Conservation (phyloP, 2,113 vertebrate species). For the Cebidichthys violaceus region DNA sequence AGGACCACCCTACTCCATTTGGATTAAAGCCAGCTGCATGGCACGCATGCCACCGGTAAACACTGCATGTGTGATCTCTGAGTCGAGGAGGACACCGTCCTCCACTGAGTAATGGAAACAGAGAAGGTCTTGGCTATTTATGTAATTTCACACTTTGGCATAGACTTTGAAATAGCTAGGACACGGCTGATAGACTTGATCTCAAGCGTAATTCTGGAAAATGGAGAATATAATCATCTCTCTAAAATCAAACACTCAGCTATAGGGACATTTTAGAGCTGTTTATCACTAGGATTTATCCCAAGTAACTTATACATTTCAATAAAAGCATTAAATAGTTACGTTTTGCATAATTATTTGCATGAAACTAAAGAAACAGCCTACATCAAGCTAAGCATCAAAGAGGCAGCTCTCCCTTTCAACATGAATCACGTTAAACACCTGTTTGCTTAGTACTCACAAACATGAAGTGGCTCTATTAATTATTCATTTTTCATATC, state of each 20-base stretch:
- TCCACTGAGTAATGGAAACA: constrained; percentile 55
- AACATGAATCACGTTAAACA: constrained; percentile 46
- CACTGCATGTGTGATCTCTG: constrained; percentile 67
- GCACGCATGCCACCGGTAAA: constrained; percentile 64
- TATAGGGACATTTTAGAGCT: constrained; percentile 11
- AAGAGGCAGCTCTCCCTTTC: constrained; percentile 16
- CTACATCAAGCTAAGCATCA: constrained; percentile 16
- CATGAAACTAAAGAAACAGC: constrained; percentile 15
- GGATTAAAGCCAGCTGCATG: constrained; percentile 66
- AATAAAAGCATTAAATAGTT: constrained; percentile 27
- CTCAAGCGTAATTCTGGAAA: constrained; percentile 16
- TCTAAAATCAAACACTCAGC: constrained; percentile 31
- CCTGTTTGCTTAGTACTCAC: constrained; percentile 33
- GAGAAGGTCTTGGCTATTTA: constrained; percentile 19
- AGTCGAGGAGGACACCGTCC: constrained; percentile 58
- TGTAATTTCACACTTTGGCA: constrained; percentile 17
- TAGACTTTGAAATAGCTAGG: constrained; percentile 14
- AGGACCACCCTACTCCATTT: constrained; percentile 44
- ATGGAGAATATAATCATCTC: constrained; percentile 1
- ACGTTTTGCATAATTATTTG: constrained; percentile 21
- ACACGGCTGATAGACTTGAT: constrained; percentile 12
- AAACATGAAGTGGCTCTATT: constrained; percentile 31
- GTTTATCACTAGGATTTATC: neutral
- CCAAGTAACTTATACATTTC: constrained; percentile 23
- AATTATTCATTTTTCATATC: constrained; percentile 52